These are phyloP conservation scores for Daboia siamensis DNA, from an alignment of 2,113 vertebrate species.

Conservation along the genomic window DNA sequence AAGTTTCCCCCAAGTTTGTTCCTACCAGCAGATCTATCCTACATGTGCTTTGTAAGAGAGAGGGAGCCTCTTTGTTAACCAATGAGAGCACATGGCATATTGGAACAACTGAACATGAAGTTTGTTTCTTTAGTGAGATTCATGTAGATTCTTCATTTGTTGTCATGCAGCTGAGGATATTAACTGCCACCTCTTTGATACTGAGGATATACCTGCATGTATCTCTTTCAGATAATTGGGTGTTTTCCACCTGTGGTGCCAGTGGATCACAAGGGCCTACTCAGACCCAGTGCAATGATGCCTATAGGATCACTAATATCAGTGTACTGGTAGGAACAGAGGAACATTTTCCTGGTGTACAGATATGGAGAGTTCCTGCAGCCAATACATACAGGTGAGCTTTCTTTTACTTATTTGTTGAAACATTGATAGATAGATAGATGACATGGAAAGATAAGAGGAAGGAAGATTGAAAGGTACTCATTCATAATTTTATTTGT, in stretches of 20 bases:
- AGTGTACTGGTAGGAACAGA: slow-evolving; percentile 84
- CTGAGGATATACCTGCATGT: background rate
- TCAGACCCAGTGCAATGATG: slow-evolving; percentile 88
- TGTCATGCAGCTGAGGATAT: background rate
- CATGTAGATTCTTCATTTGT: background rate
- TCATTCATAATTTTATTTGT: background rate
- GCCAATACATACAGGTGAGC: slow-evolving; percentile 88
- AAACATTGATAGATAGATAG: background rate
- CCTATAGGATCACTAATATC: slow-evolving; percentile 87
- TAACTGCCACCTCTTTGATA: background rate
- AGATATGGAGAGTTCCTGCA: slow-evolving; percentile 91
- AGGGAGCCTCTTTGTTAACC: background rate
- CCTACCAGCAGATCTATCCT: background rate
- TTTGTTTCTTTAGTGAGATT: background rate
- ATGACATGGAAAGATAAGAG: background rate
- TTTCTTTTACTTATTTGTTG: background rate
- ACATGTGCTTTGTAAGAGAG: background rate
- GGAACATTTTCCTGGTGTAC: slow-evolving; percentile 85
- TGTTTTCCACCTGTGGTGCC: slow-evolving; percentile 91
- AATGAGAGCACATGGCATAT: background rate
- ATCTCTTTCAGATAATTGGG: slow-evolving; percentile 77
- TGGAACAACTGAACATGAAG: background rate
- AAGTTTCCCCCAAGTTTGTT: background rate
- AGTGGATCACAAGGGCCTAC: slow-evolving; percentile 88
- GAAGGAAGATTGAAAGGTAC: background rate